These are phyloP conservation scores for Lagodon rhomboides DNA, from an alignment of 2,797 vertebrate species.

Conservation along the genomic window DNA sequence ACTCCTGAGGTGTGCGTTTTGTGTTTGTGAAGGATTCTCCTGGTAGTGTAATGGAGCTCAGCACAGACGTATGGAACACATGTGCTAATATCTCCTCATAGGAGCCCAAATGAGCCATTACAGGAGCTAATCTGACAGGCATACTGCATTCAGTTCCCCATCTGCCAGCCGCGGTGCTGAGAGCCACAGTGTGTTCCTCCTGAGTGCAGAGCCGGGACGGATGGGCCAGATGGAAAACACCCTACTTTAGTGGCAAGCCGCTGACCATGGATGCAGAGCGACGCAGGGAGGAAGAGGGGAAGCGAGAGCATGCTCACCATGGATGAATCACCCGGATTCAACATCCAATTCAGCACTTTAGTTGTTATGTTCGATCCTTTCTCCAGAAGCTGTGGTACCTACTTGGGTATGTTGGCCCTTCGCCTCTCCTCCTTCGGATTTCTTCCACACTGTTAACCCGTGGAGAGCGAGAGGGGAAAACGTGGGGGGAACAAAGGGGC, in stretches of 20 bases:
- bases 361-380: slow-evolving; percentile 27
- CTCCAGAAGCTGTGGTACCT: slow-evolving; percentile 25
- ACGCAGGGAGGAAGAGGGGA: slow-evolving; percentile 39
- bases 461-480: slow-evolving; percentile 63
- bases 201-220: slow-evolving; percentile 72
- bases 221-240: slow-evolving; percentile 83
- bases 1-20: slow-evolving; percentile 73
- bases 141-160: slow-evolving; percentile 82
- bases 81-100: slow-evolving; percentile 87
- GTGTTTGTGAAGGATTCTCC: slow-evolving; percentile 75
- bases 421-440: slow-evolving; percentile 42
- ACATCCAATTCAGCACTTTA: slow-evolving; percentile 39
- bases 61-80: slow-evolving; percentile 86
- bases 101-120: slow-evolving; percentile 87
- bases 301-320: slow-evolving; percentile 17
- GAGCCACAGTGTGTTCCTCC: slow-evolving; percentile 77
- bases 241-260: slow-evolving; percentile 74
- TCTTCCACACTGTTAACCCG: slow-evolving; percentile 59
- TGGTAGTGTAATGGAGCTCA: slow-evolving; percentile 73
- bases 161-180: slow-evolving; percentile 79
- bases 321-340: slow-evolving; percentile 52
- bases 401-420: slow-evolving; percentile 15
- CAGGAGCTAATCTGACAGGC: slow-evolving; percentile 85
- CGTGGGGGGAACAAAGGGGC: slow-evolving; percentile 77
- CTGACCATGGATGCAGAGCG: slow-evolving; percentile 71